A percentile compares a stretch with the other conserved stretches of the same genome.
Conservation (phyloP, 1,140 invertebrate genomes). For the Papilio machaon region DNA sequence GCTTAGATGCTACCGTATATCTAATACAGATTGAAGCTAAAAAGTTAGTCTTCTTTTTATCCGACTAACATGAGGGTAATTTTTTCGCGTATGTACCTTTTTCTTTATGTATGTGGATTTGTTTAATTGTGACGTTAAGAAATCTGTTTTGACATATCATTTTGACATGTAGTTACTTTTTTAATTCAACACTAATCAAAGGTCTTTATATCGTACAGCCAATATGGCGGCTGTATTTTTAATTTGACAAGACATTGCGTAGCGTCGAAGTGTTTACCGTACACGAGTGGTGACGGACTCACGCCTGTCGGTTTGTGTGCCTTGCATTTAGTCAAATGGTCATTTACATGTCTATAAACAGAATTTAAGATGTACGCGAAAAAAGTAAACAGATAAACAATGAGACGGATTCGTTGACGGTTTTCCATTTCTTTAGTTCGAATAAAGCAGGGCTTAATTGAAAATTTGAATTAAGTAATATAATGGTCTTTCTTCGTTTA, state of each 20-base stretch:
- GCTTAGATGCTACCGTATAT: too few species aligned
- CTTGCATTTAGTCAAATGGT: slow-evolving; percentile 48
- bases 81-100: too few species aligned
- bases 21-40: too few species aligned
- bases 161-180: background rate
- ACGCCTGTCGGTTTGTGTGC: slow-evolving; percentile 52
- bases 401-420: background rate
- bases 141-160: too few species aligned
- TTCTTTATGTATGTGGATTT: too few species aligned
- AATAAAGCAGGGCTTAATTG: background rate
- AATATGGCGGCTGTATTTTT: slow-evolving; percentile 35
- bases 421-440: background rate
- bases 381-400: slow-evolving; percentile 39
- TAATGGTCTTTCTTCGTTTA: too few species aligned
- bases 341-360: slow-evolving; percentile 53
- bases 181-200: background rate
- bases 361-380: slow-evolving; percentile 43
- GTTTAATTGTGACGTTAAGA: too few species aligned
- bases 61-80: too few species aligned
- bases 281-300: slow-evolving; percentile 53
- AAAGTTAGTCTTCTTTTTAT: too few species aligned
- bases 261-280: slow-evolving; percentile 45
- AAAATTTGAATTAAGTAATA: background rate
- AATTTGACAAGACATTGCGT: slow-evolving; percentile 43
- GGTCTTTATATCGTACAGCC: background rate